These are phyloP conservation scores for Bombus pascuorum DNA, from an alignment of 1,140 invertebrate species.

Conservation along the genomic window DNA sequence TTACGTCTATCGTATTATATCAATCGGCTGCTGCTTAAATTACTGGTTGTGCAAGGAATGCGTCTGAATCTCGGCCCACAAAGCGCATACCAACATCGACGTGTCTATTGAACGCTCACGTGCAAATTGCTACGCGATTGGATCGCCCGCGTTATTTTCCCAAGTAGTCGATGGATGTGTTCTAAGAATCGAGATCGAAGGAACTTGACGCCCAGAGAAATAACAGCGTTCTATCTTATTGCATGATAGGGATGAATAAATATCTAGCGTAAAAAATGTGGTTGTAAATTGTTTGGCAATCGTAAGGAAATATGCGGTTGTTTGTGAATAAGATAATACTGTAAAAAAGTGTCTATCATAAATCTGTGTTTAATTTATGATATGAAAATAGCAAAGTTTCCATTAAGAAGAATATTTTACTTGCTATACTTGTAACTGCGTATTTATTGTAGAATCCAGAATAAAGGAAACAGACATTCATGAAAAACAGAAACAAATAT, in stretches of 20 bases:
- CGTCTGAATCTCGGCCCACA: constrained; percentile 42
- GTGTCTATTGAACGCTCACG: constrained; percentile 42
- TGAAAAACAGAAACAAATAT: background rate
- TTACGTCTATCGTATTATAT: constrained; percentile 5
- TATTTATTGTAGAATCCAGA: background rate
- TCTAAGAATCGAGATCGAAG: background rate
- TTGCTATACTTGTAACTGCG: too few relatives aligned
- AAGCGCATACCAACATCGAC: constrained; percentile 32
- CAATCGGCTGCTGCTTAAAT: constrained; percentile 10
- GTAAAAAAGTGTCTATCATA: too few relatives aligned
- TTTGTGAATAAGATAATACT: too few relatives aligned
- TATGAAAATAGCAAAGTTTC: too few relatives aligned
- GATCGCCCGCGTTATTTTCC: constrained; percentile 33
- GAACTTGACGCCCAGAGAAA: too few relatives aligned
- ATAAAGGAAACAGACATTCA: background rate
- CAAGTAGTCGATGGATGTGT: background rate
- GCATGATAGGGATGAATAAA: too few relatives aligned
- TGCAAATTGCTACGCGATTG: constrained; percentile 23
- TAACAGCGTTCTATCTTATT: too few relatives aligned
- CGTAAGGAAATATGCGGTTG: too few relatives aligned
- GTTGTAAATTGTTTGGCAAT: too few relatives aligned
- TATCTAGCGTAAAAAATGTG: too few relatives aligned
- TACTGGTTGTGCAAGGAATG: constrained; percentile 28
- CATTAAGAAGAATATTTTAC: too few relatives aligned
- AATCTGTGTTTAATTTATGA: too few relatives aligned